Evolutionary conservation across 1,140 invertebrate species (phyloP), one percentile per base, ranked within the genome.

Genomic region (Drosophila fuyamai): DNA sequence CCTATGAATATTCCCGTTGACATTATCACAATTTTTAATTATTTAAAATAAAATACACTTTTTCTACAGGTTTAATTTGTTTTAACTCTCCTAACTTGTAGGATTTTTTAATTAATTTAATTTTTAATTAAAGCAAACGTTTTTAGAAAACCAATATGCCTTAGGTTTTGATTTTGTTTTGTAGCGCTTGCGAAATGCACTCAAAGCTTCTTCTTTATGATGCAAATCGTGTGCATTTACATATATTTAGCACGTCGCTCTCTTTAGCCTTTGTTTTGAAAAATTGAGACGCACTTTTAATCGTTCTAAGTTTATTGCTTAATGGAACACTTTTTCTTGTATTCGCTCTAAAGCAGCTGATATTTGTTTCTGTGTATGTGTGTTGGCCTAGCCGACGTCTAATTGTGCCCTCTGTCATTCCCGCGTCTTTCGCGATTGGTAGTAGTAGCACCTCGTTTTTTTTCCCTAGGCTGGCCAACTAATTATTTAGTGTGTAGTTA

Each of bases 341-440:
- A 18, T 56, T 36, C n/a, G 2, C 47, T 7, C 13, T 7, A 35
- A 29, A 44, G 12, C 72, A 76, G 73, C 73, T 76, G 72, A 76
- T 75, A 54, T 54, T 66, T 66, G 32, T 65, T 75, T 38, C 7
- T n/a, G 70, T 63, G 58, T 56, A 40, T 74, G 27, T 47, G 67
- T 71, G 68, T 72, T 71, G 66, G 66, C 68, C 68, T 71, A 72
- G 66, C 65, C 68, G 14, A 36, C 65, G 44, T 50, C 65, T 72
- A 58, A 44, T 72, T 72, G 44, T 18, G 29, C 47, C 66, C 68
- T 72, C 44, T 12, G 29, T n/a, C 68, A 50, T 57, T 71, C 44
- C 18, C 67, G 14, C 65, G 12, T 36, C 9, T 32, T 71, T 72
- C 66, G 66, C 67, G 23, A 71, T 71, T 56, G 44, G 18, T 32